Evolutionary conservation across 2,888 invertebrate genomes (phyloP).

Genomic region (Carcina quercana): DNA sequence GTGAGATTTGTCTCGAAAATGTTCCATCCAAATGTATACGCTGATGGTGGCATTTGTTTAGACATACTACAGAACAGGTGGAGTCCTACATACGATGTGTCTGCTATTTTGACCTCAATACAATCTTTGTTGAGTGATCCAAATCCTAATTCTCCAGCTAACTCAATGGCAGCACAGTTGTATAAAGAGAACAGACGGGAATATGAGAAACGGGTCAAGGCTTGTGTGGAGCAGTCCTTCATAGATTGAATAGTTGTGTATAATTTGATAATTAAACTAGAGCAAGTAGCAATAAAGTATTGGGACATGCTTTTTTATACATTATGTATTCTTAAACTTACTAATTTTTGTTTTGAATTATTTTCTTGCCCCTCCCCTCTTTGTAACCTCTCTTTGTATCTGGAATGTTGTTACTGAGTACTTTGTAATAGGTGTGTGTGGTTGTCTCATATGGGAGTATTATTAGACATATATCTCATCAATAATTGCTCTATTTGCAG

Average conservation of each 20-base stretch:
- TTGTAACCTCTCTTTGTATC: too few species aligned
- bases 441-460: too few species aligned
- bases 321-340: too few species aligned
- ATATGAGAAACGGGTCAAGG: slow-evolving; percentile 99
- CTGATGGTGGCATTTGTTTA: slow-evolving; percentile 99
- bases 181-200: slow-evolving; percentile 99
- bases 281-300: too few species aligned
- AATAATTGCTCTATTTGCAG: too few species aligned
- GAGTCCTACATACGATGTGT: slow-evolving; percentile 99
- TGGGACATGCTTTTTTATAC: too few species aligned
- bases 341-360: too few species aligned
- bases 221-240: slow-evolving; percentile 99
- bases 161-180: slow-evolving; percentile 98
- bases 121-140: slow-evolving; percentile 99
- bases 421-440: too few species aligned
- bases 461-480: too few species aligned
- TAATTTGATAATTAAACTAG: too few species aligned
- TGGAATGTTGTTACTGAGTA: too few species aligned
- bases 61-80: slow-evolving; percentile 99
- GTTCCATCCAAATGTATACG: slow-evolving; percentile 99
- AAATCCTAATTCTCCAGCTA: slow-evolving; percentile 99
- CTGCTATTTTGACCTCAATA: slow-evolving; percentile 99
- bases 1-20: slow-evolving; percentile 99
- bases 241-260: slow-evolving; percentile 87
- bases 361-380: too few species aligned